A percentile compares a stretch with the other conserved stretches of the same genome.
Evolutionary conservation across 2,797 vertebrate genomes (phyloP).

Genomic region (Chiropotes sagulatus): DNA sequence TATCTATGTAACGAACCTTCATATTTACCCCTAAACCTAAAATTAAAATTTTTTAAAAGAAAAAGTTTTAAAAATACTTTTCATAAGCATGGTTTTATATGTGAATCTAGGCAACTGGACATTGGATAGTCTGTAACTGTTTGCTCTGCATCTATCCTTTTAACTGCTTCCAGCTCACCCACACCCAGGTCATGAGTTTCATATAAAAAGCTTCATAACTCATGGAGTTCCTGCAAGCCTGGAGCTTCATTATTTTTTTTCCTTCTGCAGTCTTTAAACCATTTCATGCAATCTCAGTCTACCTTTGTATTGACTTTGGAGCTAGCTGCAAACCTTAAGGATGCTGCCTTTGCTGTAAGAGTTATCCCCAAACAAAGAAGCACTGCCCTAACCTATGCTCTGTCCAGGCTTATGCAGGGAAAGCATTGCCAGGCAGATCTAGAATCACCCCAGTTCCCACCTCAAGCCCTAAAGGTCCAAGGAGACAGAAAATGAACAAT

Average conservation of each 20-base stretch:
- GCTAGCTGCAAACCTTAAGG: not conserved
- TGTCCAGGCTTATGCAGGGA: not conserved
- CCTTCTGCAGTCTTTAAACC: not conserved
- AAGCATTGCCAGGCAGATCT: not conserved
- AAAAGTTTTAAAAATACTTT: not conserved
- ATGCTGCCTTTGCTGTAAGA: not conserved
- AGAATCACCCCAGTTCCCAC: not conserved
- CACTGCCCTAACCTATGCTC: not conserved
- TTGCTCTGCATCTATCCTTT: not conserved
- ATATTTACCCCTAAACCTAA: not conserved
- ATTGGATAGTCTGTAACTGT: not conserved
- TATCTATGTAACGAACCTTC: not conserved
- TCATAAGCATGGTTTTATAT: not conserved
- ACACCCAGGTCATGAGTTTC: not conserved
- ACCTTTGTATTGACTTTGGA: not conserved
- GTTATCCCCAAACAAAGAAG: not conserved
- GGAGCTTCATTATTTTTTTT: not conserved
- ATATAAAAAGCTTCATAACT: not conserved
- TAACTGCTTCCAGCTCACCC: not conserved
- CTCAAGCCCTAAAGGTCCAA: not conserved
- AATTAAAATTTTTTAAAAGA: not conserved
- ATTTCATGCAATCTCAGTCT: not conserved
- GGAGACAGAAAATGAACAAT: not conserved
- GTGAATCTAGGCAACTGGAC: not conserved
- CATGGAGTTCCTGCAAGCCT: not conserved